Evolutionary conservation across 2,888 invertebrate genomes (phyloP), one percentile per base, ranked within the genome.

Genomic region (Drosophila formosana): DNA sequence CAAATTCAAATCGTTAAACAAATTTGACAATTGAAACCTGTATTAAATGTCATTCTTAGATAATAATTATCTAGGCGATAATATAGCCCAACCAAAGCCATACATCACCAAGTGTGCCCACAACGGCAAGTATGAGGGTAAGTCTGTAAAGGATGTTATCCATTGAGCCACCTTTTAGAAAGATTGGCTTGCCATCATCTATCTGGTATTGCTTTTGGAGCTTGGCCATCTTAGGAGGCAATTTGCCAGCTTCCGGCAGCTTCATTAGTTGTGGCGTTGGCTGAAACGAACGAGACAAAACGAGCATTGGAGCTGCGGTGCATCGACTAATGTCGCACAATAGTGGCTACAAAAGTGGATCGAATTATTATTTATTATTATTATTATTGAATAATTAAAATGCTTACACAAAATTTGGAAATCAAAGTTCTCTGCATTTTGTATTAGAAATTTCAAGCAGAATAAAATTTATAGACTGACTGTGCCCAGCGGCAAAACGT

Each of bases 171-270:
- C 92, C 93, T 81, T 94, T 94, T 11, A 94, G 83, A 78, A 93
- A 93, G 1, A 94, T 91, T 2, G 94, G 94, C 25, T 92, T 88
- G 4, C 93, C 93, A 85, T 94, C 93, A 3, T 90, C 78, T 52
- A 90, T 87, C 76, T 93, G 93, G 74, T 90, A 93, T 30, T 80
- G 77, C 23, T 89, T 88, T 51, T 91, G 91, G 1, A 89, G 11
- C 26, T 74, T 80, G 1, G 60, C 68, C 66, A 88, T 70, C 32
- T 83, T 88, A 0, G 75, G 65, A 2, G 81, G 11, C 1, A 83
- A 4, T 34, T 83, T 83, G 3, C 69, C 87, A 2, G 56, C 23
- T 3, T 46, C 52, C 1, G 13, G n/a, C 3, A 43, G 51, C 26
- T 66, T 56, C 62, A 64, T 60, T 3, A 52, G n/a, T 23, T 46